Percentiles rank a stretch among this genome's conserved stretches.
phyloP scores from a whole-genome alignment of 2,797 vertebrate species.

The Eupleurogrammus muticus region DNA sequence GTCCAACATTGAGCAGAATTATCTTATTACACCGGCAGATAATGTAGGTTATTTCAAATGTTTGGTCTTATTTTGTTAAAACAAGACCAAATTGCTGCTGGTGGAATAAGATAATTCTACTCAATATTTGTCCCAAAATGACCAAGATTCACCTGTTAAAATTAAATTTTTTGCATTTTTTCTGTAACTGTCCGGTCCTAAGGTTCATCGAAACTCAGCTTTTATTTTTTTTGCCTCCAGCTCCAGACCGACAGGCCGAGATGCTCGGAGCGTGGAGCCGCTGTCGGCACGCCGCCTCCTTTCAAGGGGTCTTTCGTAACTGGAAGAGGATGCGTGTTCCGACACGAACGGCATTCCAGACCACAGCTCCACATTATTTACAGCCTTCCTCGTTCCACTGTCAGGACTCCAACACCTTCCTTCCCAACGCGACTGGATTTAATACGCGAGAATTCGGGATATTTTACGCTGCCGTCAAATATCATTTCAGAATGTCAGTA shows the following conservation, averaged over 20 bases:
- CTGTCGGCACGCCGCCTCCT: slow-evolving; percentile 70
- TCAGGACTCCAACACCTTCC: slow-evolving; percentile 42
- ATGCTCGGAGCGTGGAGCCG: slow-evolving; percentile 42
- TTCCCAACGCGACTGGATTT: slow-evolving; percentile 14
- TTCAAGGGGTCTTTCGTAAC: slow-evolving; percentile 87
- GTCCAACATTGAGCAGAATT: no score
- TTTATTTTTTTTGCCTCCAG: no score
- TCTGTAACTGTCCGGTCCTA: slow-evolving; percentile 34
- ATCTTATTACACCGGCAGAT: no score
- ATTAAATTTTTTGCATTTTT: no score
- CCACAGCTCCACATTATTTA: slow-evolving; percentile 80
- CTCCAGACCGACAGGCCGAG: slow-evolving; percentile 33
- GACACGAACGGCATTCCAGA: slow-evolving; percentile 86
- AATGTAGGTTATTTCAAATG: no score
- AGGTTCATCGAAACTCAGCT: slow-evolving; percentile 6
- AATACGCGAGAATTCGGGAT: slow-evolving; percentile 16
- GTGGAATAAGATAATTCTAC: no score
- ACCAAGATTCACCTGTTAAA: no score
- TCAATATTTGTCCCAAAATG: no score
- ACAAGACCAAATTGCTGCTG: no score
- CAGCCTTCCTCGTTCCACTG: slow-evolving; percentile 63
- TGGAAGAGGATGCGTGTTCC: slow-evolving; percentile 78
- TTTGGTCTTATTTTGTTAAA: no score
- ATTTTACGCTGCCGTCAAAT: slow-evolving; percentile 27
- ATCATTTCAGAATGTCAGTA: not conserved